These are phyloP conservation scores for Baccha elongata DNA, from an alignment of 2,888 invertebrate genomes.

Conservation along the genomic window DNA sequence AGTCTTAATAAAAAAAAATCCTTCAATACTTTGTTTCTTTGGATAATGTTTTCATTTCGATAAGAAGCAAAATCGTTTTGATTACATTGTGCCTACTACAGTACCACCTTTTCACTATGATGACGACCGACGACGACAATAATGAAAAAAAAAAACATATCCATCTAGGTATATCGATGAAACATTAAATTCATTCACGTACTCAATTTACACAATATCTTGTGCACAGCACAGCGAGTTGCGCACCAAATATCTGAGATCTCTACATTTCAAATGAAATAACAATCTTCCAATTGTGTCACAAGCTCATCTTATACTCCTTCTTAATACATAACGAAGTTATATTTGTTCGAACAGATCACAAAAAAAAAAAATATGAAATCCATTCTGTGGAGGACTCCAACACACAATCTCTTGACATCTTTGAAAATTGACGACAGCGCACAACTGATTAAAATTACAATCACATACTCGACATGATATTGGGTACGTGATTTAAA, in stretches of 20 bases:
- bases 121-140: background rate
- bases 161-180: conserved; percentile 14
- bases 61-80: conserved; percentile 16
- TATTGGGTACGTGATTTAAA: conserved; percentile 73
- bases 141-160: conserved; percentile 19
- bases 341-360: background rate
- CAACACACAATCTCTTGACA: conserved; percentile 34
- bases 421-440: conserved; percentile 60
- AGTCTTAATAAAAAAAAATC: too few relatives aligned
- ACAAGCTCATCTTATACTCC: conserved; percentile 19
- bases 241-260: conserved; percentile 57
- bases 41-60: conserved; percentile 31
- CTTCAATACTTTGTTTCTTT: conserved; percentile 2
- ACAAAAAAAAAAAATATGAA: conserved; percentile 2
- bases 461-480: conserved; percentile 73
- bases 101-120: background rate
- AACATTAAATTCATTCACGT: conserved; percentile 65
- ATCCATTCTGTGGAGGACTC: background rate
- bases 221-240: conserved; percentile 23
- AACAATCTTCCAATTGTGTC: conserved; percentile 54
- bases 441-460: conserved; percentile 71
- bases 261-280: conserved; percentile 68
- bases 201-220: conserved; percentile 67
- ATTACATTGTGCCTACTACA: conserved; percentile 1
- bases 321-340: background rate